These are phyloP conservation scores for Hafferia zeledoni DNA, from an alignment of 2,797 vertebrate species.

Conservation along the genomic window DNA sequence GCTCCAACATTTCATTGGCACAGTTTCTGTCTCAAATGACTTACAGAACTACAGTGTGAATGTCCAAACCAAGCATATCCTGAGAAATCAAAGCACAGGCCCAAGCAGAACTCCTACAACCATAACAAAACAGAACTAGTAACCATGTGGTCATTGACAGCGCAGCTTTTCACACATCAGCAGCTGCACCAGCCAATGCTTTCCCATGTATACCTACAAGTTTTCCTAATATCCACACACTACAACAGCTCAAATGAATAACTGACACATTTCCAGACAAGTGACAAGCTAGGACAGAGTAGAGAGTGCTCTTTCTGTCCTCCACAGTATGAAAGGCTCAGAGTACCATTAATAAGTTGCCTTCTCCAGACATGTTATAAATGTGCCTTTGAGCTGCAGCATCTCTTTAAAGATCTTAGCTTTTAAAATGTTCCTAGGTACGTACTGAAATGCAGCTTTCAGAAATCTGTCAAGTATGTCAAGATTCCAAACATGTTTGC, in stretches of 20 bases:
- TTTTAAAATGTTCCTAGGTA: not conserved
- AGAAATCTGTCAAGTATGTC: not conserved
- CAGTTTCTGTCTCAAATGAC: fast-evolving
- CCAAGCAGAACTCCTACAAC: fast-evolving
- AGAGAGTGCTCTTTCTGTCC: not conserved
- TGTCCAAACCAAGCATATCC: not conserved
- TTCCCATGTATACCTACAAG: not conserved
- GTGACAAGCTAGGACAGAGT: not conserved
- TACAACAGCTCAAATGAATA: not conserved
- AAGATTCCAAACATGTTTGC: not conserved
- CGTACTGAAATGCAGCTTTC: not conserved
- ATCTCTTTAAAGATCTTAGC: not conserved
- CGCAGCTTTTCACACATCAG: fast-evolving
- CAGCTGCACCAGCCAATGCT: not conserved
- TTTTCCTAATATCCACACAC: not conserved
- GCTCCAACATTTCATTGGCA: not conserved
- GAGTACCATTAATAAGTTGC: not conserved
- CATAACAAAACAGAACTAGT: not conserved
- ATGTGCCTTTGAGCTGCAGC: not conserved
- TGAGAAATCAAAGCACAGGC: not conserved
- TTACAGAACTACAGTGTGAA: not conserved
- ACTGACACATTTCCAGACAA: not conserved
- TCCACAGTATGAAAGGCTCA: not conserved
- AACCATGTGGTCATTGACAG: not conserved
- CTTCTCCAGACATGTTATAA: not conserved